Evolutionary conservation across 2,888 invertebrate species (phyloP).

Genomic region (Cryptocheilus praepositus): DNA sequence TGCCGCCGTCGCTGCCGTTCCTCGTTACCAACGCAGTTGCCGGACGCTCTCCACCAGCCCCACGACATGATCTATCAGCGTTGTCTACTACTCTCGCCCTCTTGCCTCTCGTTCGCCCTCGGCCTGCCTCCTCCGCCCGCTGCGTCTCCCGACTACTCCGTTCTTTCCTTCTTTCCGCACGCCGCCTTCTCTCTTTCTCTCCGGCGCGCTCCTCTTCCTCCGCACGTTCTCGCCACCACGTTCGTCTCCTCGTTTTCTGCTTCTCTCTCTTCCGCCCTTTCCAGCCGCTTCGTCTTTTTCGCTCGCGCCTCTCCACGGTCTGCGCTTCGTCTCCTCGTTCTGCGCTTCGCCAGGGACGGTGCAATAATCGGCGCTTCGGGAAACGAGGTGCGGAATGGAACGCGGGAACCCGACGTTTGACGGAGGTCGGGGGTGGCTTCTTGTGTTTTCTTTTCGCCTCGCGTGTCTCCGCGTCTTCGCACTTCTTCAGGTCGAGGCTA

Average conservation of each 20-base stretch:
- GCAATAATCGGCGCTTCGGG: slow-evolving; percentile 20
- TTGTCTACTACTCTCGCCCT: slow-evolving; percentile 48
- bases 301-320: slow-evolving; percentile 21
- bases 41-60: slow-evolving; percentile 56
- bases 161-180: slow-evolving; percentile 13
- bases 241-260: neutral
- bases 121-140: neutral
- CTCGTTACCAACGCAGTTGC: slow-evolving; percentile 68
- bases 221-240: neutral
- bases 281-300: slow-evolving; percentile 22
- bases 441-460: too few relatives aligned
- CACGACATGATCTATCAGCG: slow-evolving; percentile 64
- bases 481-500: too few relatives aligned
- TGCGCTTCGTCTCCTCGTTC: slow-evolving; percentile 16
- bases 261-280: slow-evolving; percentile 39
- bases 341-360: slow-evolving; percentile 27
- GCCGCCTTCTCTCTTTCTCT: neutral
- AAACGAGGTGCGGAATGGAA: too few relatives aligned
- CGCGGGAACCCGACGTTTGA: too few relatives aligned
- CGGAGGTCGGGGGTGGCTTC: too few relatives aligned
- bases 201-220: slow-evolving; percentile 13
- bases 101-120: neutral
- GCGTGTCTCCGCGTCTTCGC: too few relatives aligned
- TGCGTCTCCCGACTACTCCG: too few relatives aligned
- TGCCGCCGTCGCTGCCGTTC: slow-evolving; percentile 58